These are phyloP conservation scores for Echeneis naucrates DNA, from an alignment of 2,797 vertebrate species.

Conservation along the genomic window DNA sequence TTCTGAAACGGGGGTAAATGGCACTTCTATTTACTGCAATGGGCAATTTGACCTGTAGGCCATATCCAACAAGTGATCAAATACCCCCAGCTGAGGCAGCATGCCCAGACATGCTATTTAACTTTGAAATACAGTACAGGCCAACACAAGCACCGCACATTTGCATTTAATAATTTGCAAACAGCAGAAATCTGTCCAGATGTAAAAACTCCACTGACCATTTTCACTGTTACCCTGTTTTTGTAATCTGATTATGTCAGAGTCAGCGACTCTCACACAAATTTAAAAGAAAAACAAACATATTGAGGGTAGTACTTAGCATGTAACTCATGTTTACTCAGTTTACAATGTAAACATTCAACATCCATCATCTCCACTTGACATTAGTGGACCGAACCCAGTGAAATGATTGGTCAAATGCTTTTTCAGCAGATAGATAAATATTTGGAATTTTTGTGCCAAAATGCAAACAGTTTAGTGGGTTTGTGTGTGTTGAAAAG, in stretches of 20 bases:
- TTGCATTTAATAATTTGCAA: not conserved
- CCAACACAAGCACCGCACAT: not conserved
- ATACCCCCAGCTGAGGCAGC: not conserved
- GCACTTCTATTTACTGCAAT: constrained; percentile 1
- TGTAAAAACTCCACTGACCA: not conserved
- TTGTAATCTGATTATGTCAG: no score
- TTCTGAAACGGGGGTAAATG: not conserved
- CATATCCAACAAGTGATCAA: not conserved
- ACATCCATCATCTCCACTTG: no score
- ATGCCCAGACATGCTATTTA: not conserved
- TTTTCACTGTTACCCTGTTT: not conserved
- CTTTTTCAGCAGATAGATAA: no score
- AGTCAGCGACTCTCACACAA: not conserved
- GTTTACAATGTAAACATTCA: no score
- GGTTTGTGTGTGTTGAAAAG: no score
- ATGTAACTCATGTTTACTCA: not conserved
- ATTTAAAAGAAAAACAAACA: not conserved
- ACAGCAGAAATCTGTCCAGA: constrained; percentile 2
- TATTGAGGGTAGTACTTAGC: not conserved
- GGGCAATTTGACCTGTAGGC: not conserved
- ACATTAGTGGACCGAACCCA: no score
- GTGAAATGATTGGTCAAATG: no score
- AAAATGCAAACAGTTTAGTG: no score
- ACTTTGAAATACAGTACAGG: no score
- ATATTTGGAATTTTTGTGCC: no score